phyloP scores from a whole-genome alignment of 2,888 invertebrate genomes.

The Lasioglossum malachurum region DNA sequence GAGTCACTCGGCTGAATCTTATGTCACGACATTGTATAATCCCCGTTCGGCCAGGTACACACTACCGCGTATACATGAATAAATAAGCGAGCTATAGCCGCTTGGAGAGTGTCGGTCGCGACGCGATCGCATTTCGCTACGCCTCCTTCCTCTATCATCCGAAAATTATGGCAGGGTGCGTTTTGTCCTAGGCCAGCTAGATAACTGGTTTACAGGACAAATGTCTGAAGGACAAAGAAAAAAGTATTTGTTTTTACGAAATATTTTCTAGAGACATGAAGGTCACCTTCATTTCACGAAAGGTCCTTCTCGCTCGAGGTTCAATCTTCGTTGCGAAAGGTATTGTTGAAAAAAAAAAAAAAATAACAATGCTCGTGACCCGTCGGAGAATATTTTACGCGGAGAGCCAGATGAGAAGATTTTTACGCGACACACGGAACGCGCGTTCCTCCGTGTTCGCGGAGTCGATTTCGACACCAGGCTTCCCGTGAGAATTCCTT shows the following conservation, averaged over 20 bases:
- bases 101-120: constrained; percentile 26
- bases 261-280: too few relatives aligned
- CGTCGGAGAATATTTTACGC: neutral
- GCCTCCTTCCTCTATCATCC: neutral
- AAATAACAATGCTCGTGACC: constrained; percentile 5
- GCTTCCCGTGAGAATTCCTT: constrained; percentile 9
- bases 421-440: neutral
- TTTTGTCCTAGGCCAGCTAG: too few relatives aligned
- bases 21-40: constrained; percentile 66
- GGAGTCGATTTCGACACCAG: constrained; percentile 14
- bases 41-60: constrained; percentile 24
- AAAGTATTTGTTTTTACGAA: too few relatives aligned
- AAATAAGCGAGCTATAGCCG: neutral
- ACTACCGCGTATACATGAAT: constrained; percentile 13
- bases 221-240: too few relatives aligned
- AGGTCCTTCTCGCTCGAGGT: neutral
- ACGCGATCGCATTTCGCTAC: constrained; percentile 5
- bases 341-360: neutral
- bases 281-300: too few relatives aligned
- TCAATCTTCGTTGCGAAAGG: neutral
- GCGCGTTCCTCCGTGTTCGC: neutral
- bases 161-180: too few relatives aligned
- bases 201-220: too few relatives aligned
- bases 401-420: constrained; percentile 14
- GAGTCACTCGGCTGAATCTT: constrained; percentile 68